A percentile compares a stretch with the other conserved stretches of the same genome.
Conservation (phyloP, 2,113 vertebrate species). For the Tonatia bakeri region DNA sequence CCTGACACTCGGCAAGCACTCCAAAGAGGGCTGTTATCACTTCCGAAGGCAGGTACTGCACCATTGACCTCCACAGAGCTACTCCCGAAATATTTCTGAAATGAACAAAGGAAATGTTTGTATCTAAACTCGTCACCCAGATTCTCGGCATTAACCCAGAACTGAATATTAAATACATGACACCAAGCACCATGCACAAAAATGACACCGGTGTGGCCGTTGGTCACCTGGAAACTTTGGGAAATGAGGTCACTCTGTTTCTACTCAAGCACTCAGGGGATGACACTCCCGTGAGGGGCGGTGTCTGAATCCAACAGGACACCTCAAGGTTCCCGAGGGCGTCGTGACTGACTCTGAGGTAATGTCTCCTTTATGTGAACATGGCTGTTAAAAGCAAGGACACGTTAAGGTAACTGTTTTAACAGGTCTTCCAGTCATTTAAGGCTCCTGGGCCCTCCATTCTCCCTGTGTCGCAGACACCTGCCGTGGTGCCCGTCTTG, state of each 20-base stretch:
- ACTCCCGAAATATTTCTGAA: neutral
- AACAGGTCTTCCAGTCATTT: conserved; percentile 42
- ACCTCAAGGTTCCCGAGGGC: conserved; percentile 52
- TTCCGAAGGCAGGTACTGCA: neutral
- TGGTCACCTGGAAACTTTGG: conserved; percentile 37
- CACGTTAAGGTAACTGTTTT: conserved; percentile 40
- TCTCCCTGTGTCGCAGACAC: neutral
- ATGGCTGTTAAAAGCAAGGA: conserved; percentile 31
- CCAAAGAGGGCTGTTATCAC: neutral
- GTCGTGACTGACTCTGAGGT: conserved; percentile 51
- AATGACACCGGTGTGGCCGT: neutral
- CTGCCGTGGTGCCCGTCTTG: neutral
- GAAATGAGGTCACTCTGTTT: conserved; percentile 64
- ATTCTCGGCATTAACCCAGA: neutral
- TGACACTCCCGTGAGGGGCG: neutral
- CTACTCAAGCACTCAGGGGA: conserved; percentile 9
- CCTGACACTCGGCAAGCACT: neutral
- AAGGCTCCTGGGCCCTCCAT: neutral
- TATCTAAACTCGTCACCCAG: neutral
- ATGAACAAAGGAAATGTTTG: conserved; percentile 15
- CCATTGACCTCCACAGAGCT: neutral
- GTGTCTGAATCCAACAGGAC: conserved; percentile 34
- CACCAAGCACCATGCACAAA: neutral
- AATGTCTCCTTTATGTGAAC: conserved; percentile 59
- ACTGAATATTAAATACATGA: neutral